A percentile compares a stretch with the other conserved stretches of the same genome.
Conservation (phyloP, 1,140 invertebrate genomes). For the Holcopasites calliopsidis region DNA sequence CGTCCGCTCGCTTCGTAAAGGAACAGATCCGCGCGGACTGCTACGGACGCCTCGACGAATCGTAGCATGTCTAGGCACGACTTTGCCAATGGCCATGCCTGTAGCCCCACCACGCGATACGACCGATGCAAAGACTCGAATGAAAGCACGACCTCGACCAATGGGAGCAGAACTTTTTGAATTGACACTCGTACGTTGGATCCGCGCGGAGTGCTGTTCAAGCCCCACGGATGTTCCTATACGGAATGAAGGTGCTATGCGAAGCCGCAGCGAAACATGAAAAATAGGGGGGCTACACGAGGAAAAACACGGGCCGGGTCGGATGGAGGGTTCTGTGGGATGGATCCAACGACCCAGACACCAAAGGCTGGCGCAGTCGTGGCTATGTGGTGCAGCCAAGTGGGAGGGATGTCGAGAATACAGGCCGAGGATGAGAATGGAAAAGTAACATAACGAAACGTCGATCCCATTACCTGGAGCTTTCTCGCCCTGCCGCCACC, state of each 20-base stretch:
- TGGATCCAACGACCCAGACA: conserved; percentile 74
- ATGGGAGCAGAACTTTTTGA: conserved; percentile 64
- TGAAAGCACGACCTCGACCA: conserved; percentile 66
- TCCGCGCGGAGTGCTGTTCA: conserved; percentile 72
- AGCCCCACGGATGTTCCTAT: conserved; percentile 61
- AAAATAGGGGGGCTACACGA: conserved; percentile 80
- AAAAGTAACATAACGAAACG: conserved; percentile 81
- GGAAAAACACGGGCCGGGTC: conserved; percentile 76
- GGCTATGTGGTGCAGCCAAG: conserved; percentile 49
- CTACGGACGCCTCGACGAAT: conserved; percentile 64
- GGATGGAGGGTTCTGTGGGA: conserved; percentile 60
- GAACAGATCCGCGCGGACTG: conserved; percentile 73
- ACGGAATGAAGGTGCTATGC: conserved; percentile 79
- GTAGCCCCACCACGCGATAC: conserved; percentile 14
- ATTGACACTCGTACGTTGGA: conserved; percentile 47
- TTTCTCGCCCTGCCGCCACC: conserved; percentile 55
- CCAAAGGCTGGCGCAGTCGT: conserved; percentile 61
- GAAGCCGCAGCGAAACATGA: conserved; percentile 81
- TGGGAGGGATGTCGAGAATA: conserved; percentile 54
- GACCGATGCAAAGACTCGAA: conserved; percentile 65
- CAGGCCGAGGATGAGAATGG: conserved; percentile 76
- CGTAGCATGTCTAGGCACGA: background rate
- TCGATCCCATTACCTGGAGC: conserved; percentile 79
- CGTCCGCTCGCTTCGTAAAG: conserved; percentile 72
- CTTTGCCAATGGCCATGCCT: conserved; percentile 66